Percentiles rank a stretch among this genome's conserved stretches.
Evolutionary conservation across 2,797 vertebrate genomes (phyloP).

Genomic region (Pristis pectinata): DNA sequence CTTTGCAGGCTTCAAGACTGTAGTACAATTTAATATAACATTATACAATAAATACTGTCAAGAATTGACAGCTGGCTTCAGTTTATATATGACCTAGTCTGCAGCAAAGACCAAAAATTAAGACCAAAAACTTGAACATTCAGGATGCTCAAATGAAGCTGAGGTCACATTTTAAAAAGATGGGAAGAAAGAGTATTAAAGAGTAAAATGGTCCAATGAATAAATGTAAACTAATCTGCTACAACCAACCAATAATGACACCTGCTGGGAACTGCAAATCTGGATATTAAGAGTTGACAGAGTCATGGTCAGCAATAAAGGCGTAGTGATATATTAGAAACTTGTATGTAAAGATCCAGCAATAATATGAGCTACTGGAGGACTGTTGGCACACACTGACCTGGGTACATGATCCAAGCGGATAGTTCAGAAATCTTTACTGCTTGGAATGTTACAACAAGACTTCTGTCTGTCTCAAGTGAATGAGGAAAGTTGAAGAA

Average conservation of each 20-base stretch:
- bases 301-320: background rate
- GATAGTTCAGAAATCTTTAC: background rate
- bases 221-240: background rate
- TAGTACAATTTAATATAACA: background rate
- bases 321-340: background rate
- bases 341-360: background rate
- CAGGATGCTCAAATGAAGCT: background rate
- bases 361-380: background rate
- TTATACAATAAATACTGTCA: background rate
- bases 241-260: background rate
- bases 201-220: background rate
- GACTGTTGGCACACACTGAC: background rate
- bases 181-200: too few species aligned
- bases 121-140: constrained; percentile 2
- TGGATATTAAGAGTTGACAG: background rate
- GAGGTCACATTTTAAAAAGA: background rate
- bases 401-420: background rate
- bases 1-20: background rate
- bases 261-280: background rate
- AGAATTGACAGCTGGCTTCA: background rate
- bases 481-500: background rate
- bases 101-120: background rate
- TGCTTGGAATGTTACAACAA: background rate
- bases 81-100: background rate
- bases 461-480: background rate